Evolutionary conservation across 2,797 vertebrate species (phyloP), one percentile per base, ranked within the genome.

Genomic region (Sebastiscus albofasciatus): DNA sequence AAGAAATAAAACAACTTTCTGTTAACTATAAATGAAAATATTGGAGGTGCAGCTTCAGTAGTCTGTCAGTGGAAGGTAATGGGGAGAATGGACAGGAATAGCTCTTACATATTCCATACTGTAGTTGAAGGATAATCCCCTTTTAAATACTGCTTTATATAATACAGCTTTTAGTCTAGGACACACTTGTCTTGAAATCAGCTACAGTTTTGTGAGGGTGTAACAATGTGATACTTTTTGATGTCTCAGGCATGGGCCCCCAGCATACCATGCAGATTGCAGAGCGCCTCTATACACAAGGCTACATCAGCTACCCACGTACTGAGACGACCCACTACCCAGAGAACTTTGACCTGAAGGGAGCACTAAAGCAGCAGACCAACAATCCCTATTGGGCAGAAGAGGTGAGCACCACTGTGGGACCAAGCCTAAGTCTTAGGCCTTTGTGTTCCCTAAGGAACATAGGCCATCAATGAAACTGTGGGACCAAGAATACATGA

Each of bases 301-400:
- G 99, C 52, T 99, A 99, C 81, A 99, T 99, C 92, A 99, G 99
- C 93, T 99, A 99, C 92, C 99, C 99, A 3, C 97, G 99, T n/a
- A 99, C 99, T 5, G 98, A 99, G 94, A 99, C 99, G 0, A 99
- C 98, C 8, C 97, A 99, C 82, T 99, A 99, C 79, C 97, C 97
- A 0, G 98, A 98, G 75, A 99, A 98, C 94, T 99, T 99, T 58
- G 98, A 99, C 93, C 95, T 99, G 77, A 99, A 98, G 90, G 97
- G 96, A n/a, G 93, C 96, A 2, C 95, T 99, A 74, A 96, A 95
- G 79, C 97, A 98, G 12, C 99, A 99, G 86, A 94, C 93, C 81
- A 98, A 95, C 94, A 97, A 96, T 85, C 95, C 95, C n/a, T 92
- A 96, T 72, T 99, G 98, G 98, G 96, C 95, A 2, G 96, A 98